Evolutionary conservation across 2,797 vertebrate species (phyloP).

Genomic region (Danio tinwini): DNA sequence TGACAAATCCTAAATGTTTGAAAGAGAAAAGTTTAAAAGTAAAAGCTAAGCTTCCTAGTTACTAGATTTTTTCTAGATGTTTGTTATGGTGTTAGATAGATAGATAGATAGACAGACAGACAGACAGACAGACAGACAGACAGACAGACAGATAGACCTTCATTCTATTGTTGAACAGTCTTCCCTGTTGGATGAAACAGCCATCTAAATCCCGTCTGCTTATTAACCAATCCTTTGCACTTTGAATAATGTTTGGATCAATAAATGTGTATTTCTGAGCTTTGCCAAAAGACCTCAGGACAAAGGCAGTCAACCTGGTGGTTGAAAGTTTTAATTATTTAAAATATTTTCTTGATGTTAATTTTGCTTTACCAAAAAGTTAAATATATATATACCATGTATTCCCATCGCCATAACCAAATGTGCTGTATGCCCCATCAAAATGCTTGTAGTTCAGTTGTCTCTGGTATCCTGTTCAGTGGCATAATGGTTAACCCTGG

Average conservation of each 20-base stretch:
- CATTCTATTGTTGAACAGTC: constrained; percentile 81
- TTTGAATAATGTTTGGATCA: constrained; percentile 72
- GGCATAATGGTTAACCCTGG: neutral
- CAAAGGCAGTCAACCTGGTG: constrained; percentile 85
- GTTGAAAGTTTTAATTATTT: neutral
- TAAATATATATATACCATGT: constrained; percentile 27
- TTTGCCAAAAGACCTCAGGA: constrained; percentile 81
- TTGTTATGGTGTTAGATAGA: too few relatives aligned
- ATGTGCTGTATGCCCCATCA: constrained; percentile 80
- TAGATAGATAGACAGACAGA: too few relatives aligned
- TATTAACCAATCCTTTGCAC: constrained; percentile 59
- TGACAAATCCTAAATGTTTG: too few relatives aligned
- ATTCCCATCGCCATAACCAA: constrained; percentile 69
- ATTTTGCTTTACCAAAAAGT: neutral
- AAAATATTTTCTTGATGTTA: too few relatives aligned
- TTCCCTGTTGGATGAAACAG: constrained; percentile 76
- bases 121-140: too few relatives aligned
- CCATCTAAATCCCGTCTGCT: too few relatives aligned
- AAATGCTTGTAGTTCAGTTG: constrained; percentile 67
- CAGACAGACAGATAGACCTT: constrained; percentile 71
- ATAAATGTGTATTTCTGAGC: constrained; percentile 78
- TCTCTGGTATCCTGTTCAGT: constrained; percentile 70
- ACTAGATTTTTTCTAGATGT: too few relatives aligned
- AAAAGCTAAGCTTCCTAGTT: too few relatives aligned
- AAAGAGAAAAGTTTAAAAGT: too few relatives aligned